phyloP scores from a whole-genome alignment of 1,140 invertebrate genomes.

The Macrotrachela quadricornifera region DNA sequence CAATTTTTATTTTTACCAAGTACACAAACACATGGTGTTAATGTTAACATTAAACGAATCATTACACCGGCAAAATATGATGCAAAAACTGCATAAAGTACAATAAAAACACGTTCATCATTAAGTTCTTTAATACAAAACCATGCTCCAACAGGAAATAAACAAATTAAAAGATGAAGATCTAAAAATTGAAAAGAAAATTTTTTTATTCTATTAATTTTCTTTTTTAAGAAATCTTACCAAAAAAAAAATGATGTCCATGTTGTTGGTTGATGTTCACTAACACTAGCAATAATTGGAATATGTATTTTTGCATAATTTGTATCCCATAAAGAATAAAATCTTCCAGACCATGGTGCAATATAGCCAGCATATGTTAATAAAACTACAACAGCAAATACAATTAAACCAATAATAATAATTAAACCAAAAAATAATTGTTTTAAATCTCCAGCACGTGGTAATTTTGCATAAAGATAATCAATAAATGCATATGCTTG shows the following conservation, averaged over 20 bases:
- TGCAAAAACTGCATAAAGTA: conserved; percentile 86
- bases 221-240: too few relatives aligned
- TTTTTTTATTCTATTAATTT: background rate
- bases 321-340: conserved; percentile 98
- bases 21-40: conserved; percentile 93
- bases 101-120: conserved; percentile 89
- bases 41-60: conserved; percentile 89
- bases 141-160: conserved; percentile 93
- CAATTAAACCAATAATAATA: conserved; percentile 47
- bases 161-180: conserved; percentile 81
- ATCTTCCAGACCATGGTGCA: conserved; percentile 95
- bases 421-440: conserved; percentile 62
- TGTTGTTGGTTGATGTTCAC: conserved; percentile 96
- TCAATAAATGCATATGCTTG: conserved; percentile 61
- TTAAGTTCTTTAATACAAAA: conserved; percentile 94
- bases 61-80: conserved; percentile 99
- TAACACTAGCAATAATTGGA: conserved; percentile 96
- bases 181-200: conserved; percentile 55
- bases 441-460: conserved; percentile 64
- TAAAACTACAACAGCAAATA: conserved; percentile 63
- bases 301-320: conserved; percentile 99
- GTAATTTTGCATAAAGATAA: conserved; percentile 65
- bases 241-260: conserved; percentile 47
- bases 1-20: conserved; percentile 25
- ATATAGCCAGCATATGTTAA: conserved; percentile 72